phyloP scores from a whole-genome alignment of 1,140 invertebrate species.

The Panulirus ornatus region DNA sequence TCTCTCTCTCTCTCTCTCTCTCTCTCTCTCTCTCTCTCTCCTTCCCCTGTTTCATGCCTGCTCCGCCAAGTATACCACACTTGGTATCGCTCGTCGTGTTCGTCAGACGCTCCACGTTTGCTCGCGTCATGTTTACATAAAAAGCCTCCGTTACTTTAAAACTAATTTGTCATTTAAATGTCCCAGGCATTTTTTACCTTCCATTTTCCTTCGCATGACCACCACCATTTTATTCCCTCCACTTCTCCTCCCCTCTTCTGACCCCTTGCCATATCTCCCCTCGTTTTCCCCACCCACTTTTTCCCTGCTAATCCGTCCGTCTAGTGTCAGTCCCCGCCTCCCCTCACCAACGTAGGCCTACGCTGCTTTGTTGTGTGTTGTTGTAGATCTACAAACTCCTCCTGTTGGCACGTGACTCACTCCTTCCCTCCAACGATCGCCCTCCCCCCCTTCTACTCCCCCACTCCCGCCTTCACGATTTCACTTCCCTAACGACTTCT shows the following conservation, averaged over 20 bases:
- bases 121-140: background rate
- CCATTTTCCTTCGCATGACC: slow-evolving; percentile 10
- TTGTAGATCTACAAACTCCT: no score
- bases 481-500: no score
- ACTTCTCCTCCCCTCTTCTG: background rate
- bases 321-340: background rate
- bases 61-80: no score
- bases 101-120: background rate
- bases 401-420: no score
- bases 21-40: background rate
- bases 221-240: slow-evolving; percentile 15
- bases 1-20: background rate
- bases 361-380: background rate
- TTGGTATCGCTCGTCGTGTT: background rate
- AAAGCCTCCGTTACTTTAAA: background rate
- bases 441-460: background rate
- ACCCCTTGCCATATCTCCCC: background rate
- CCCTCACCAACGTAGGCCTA: background rate
- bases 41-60: background rate
- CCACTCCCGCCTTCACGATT: no score
- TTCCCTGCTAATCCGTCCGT: background rate
- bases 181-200: background rate
- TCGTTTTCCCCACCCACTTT: background rate
- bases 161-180: background rate
- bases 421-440: background rate